Evolutionary conservation across 2,113 vertebrate species (phyloP), one percentile per base, ranked within the genome.

Genomic region (Serinus canaria): DNA sequence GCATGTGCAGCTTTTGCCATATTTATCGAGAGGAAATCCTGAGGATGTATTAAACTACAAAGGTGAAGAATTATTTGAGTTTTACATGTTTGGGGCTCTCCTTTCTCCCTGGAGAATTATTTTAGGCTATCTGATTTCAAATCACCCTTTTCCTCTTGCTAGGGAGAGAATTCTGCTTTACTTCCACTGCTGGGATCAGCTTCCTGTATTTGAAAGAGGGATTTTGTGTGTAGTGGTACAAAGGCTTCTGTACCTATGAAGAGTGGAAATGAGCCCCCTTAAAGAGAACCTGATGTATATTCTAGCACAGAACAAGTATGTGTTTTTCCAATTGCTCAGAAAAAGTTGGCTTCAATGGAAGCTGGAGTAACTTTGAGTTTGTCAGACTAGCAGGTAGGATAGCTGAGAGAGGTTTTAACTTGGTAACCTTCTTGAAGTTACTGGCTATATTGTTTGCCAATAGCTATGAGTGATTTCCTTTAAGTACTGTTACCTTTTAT

Each of bases 11-110:
- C 46, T 87, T 86, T 89, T 93, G 76, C 84, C 91, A 27, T 95
- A 84, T 92, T 96, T 96, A 92, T 77, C 27, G 7, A 90, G 69
- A 96, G 94, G 95, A 96, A 96, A 96, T 96, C 91, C 94, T 96
- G 92, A 96, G 90, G 91, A 87, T 96, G 50, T 89, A 92, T 96
- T 96, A 92, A 95, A 83, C 80, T 89, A 86, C 63, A 70, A 87
- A 85, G 83, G 44, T 93, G 67, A 93, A 89, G 77, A 83, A 69
- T 69, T 76, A 89, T 55, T 69, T 83, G 70, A 69, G 25, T 83
- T 76, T 41, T 62, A 43, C 63, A 35, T 90, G 31, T 69, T 76
- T 76, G 14, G 31, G 12, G 31, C 72, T 88, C 76, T 83, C 58
- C 63, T 83, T 73, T 89, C 87, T 92, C 53, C 63, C 27, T 37